phyloP scores from a whole-genome alignment of 2,888 invertebrate genomes.

The Podabrus alpinus region DNA sequence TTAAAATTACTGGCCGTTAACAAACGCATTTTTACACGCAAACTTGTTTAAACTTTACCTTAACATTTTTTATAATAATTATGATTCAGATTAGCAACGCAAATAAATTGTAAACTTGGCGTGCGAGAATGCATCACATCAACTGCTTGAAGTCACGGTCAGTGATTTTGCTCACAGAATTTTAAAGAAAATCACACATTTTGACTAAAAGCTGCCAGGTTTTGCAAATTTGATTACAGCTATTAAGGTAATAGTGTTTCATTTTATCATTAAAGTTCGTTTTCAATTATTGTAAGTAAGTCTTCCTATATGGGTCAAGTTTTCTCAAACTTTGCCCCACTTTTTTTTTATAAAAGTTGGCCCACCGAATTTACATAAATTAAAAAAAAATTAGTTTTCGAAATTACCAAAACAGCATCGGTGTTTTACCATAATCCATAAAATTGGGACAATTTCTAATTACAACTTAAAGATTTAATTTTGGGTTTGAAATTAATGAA shows the following conservation, averaged over 20 bases:
- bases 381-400: neutral
- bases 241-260: neutral
- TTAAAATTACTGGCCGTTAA: too few relatives aligned
- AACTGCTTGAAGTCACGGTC: conserved; percentile 6
- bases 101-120: neutral
- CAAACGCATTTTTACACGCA: neutral
- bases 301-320: neutral
- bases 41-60: neutral
- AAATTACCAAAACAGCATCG: neutral
- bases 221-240: neutral
- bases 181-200: neutral
- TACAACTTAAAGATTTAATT: neutral
- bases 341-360: too few relatives aligned
- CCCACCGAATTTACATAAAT: too few relatives aligned
- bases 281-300: neutral
- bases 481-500: neutral
- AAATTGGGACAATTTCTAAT: neutral
- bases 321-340: neutral
- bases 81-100: neutral
- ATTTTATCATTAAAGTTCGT: neutral
- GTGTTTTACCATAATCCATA: neutral
- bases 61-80: neutral
- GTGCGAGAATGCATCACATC: neutral
- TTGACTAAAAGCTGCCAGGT: neutral
- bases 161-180: conserved; percentile 1